Evolutionary conservation across 2,113 vertebrate genomes (phyloP), one percentile per base, ranked within the genome.

Genomic region (Himantopus leucocephalus): DNA sequence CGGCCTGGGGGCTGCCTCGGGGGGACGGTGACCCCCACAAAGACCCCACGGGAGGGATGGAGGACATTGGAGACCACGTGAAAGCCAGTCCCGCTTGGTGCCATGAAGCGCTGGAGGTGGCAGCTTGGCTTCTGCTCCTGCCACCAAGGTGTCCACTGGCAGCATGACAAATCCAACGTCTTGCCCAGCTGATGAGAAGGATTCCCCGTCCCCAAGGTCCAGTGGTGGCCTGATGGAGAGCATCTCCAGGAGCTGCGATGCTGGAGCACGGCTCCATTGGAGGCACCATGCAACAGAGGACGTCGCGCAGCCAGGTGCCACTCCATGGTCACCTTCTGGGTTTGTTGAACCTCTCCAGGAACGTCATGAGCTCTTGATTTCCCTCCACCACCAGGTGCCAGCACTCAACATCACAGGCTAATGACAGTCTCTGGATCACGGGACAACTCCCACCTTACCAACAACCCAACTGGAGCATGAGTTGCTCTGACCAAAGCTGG

Each of bases 381-480:
- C 56, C 35, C 48, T 85, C 56, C 47, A 26, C n/a, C 64, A n/a
- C 29, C 41, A 37, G 52, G 14, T 71, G 64, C 68, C 88, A 73
- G 39, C 3, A 0, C 68, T 64, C 39, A 48, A 18, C 41, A 12
- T 13, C 0, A 0, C 66, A 37, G 19, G 13, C 37, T 26, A 34
- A 13, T 0, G 8, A 12, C 2, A 4, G 58, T 30, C 59, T 21
- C 53, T 10, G 76, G n/a, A 29, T 47, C 30, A 16, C 0, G 0
- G 71, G 64, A 30, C 30, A 47, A 9, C 5, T 88, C 41, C 70
- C 4, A 27, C 47, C 45, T 76, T 47, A 11, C 71, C 50, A 62
- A 39, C 23, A 39, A 23, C 53, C 23, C 81, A 66, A 52, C 26
- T 0, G 1, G 60, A 23, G 45, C 60, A 30, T 1, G 21, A 21